Base-by-base conservation (phyloP, 2,113 vertebrate genomes). In the Melanocharis versteri region DNA sequence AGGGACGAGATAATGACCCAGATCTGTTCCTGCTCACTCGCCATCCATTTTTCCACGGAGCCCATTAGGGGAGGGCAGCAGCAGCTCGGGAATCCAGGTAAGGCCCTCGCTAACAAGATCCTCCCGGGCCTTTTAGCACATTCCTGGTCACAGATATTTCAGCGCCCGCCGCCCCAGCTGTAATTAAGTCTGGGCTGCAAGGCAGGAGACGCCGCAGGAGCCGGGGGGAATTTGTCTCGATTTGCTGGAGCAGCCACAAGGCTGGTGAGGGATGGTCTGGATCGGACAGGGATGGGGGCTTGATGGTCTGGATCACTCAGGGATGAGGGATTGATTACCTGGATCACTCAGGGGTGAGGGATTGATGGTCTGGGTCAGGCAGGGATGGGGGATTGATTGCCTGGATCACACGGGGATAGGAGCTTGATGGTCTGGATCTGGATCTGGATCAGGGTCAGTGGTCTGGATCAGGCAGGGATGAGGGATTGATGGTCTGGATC, bases 121-220 rank as follows among this genome's bases (percentile, higher is more conserved):
- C 94, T 94, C 80, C 68, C 3, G 28, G 93, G 73, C 95, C 93
- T 89, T 91, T 94, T 6, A 87, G 91, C 95, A 80, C 91, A 26
- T 91, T 86, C 87, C 91, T 70, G 91, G 47, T 20, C 88, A 40
- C 75, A 24, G 86, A 84, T 6, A 75, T 33, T 40, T 44, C 97
- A 95, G 92, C 93, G 95, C 95, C 91, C 18, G 24, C 89, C 30
- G 69, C 57, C 86, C 91, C 90, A 78, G 90, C 96, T 94, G 95
- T 89, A 91, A 96, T 97, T 95, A 91, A 94, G 48, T 54, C 96
- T 95, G 92, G 83, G 72, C 80, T 89, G 69, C 0, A 15, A 94
- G 93, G 79, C 89, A 50, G 89, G 91, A 94, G 94, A 58, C 0
- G 61, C 87, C 7, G 40, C 90, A 40, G 94, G 66, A 89, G 64